These are phyloP conservation scores for Creontiades dilutus DNA, from an alignment of 2,888 invertebrate species.

Conservation along the genomic window DNA sequence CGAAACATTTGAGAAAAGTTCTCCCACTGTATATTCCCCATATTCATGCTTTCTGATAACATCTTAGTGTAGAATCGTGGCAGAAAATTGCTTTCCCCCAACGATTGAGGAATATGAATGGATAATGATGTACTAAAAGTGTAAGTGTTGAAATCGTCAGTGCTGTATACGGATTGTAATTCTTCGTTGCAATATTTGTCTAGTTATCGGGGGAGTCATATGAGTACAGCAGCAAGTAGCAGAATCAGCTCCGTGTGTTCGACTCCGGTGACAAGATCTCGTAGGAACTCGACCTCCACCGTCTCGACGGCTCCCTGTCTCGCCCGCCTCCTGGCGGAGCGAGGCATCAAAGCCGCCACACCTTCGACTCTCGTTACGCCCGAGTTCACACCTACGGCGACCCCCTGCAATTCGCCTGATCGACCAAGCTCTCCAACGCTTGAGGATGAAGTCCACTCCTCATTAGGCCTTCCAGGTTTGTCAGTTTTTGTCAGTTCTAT, in stretches of 20 bases:
- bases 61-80: too few species aligned
- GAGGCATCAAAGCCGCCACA: slow-evolving; percentile 87
- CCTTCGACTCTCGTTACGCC: slow-evolving; percentile 80
- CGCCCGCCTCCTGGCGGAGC: slow-evolving; percentile 88
- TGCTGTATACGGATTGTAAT: too few species aligned
- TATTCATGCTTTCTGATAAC: too few species aligned
- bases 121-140: too few species aligned
- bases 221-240: slow-evolving; percentile 83
- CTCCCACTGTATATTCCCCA: too few species aligned
- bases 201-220: slow-evolving; percentile 83
- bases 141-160: too few species aligned
- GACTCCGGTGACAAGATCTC: slow-evolving; percentile 78
- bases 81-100: too few species aligned
- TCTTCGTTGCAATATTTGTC: not conserved
- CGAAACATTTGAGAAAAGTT: too few species aligned
- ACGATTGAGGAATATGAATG: too few species aligned
- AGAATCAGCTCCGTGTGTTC: slow-evolving; percentile 77
- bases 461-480: slow-evolving; percentile 80
- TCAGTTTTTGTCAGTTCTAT: not conserved
- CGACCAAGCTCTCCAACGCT: slow-evolving; percentile 82
- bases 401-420: slow-evolving; percentile 90
- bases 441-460: slow-evolving; percentile 79
- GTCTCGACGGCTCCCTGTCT: slow-evolving; percentile 87
- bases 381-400: slow-evolving; percentile 85
- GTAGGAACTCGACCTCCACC: slow-evolving; percentile 89